These are phyloP conservation scores for Apocrypta bakeri DNA, from an alignment of 1,140 invertebrate genomes.

Conservation along the genomic window DNA sequence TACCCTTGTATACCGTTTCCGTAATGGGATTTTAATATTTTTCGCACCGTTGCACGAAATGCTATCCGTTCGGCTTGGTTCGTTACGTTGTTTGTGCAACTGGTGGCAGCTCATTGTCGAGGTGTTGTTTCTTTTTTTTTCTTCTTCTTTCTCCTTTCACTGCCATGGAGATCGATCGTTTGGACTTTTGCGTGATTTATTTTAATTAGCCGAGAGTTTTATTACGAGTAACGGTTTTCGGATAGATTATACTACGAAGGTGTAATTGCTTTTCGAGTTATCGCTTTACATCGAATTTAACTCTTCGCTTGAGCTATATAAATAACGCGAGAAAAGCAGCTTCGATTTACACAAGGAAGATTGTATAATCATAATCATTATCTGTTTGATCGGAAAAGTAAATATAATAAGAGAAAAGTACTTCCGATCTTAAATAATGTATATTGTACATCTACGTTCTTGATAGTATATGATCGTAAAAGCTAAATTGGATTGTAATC, in stretches of 20 bases:
- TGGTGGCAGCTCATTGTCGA: not conserved
- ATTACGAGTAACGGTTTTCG: not conserved
- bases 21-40: constrained; percentile 17
- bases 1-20: not conserved
- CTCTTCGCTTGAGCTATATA: too few species aligned
- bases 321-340: too few species aligned
- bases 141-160: not conserved
- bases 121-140: not conserved
- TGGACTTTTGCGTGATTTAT: not conserved
- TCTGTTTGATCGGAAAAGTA: not conserved
- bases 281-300: not conserved
- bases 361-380: not conserved
- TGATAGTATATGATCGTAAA: not conserved
- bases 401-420: not conserved
- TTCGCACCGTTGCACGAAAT: not conserved
- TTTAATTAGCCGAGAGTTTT: not conserved
- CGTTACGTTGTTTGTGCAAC: constrained; percentile 4
- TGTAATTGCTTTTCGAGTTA: not conserved
- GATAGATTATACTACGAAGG: too few species aligned
- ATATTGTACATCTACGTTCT: too few species aligned
- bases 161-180: not conserved
- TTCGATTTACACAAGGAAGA: too few species aligned
- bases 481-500: not conserved
- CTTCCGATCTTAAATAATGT: too few species aligned
- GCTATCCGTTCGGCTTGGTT: too few species aligned